Base-by-base conservation (phyloP, 2,888 invertebrate species). In the Drosophila dives region DNA sequence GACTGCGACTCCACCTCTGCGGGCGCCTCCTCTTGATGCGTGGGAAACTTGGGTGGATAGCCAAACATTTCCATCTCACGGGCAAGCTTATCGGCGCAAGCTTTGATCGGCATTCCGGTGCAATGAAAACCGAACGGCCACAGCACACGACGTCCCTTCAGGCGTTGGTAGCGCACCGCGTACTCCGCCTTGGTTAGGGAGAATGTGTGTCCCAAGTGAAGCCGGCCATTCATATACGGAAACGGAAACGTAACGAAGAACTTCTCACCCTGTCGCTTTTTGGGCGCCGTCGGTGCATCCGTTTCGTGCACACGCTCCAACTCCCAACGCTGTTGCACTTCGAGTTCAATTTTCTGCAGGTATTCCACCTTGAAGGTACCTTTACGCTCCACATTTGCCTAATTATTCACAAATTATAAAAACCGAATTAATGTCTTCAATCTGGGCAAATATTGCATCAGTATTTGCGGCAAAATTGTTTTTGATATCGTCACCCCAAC, bases 81-180 rank as follows among this genome's bases (percentile, higher is more conserved):
- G 90, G 97, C 98, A 50, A 99, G 93, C 92, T 99, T 99, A 93
- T 99, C 99, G 17, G 99, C 98, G 94, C 99, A 99, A 0, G 99
- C 99, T 93, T 99, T 99, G 72, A 99, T 99, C 0, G 99, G 99
- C 99, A 99, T 99, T 53, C 99, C 99, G 29, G 99, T 99, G 91
- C 99, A 99, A 93, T 99, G 99, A 86, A 99, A 97, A 4, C 98
- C 99, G 94, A 99, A 99, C 17, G 99, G 99, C 93, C 99, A 99
- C 11, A 99, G 94, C 15, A 97, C 97, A 87, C 95, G 95, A 91
- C 97, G 98, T 0, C 99, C 99, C 93, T 97, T 96, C 59, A 99
- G 93, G n/a, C 99, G 95, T 78, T 99, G 95, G 92, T 97, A 99
- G 54, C 99, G 96, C 64, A 96, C 95, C 17, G 98, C 96, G 95